These are phyloP conservation scores for Pachyrhynchus sulphureomaculatus DNA, from an alignment of 1,140 invertebrate genomes.

Conservation along the genomic window DNA sequence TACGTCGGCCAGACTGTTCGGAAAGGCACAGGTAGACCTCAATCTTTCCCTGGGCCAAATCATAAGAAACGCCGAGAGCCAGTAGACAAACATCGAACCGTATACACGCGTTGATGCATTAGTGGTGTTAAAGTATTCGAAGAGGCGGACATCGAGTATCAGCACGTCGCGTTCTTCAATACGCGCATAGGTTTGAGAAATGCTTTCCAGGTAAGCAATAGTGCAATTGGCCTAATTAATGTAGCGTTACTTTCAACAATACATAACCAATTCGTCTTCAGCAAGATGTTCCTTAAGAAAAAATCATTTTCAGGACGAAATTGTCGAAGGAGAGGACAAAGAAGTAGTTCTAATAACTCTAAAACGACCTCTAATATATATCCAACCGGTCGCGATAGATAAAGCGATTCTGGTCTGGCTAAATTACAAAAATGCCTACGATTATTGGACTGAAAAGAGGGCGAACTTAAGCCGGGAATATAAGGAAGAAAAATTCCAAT, in stretches of 20 bases:
- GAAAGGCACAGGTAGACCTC: constrained; percentile 90
- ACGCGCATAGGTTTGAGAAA: constrained; percentile 73
- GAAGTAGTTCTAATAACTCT: constrained; percentile 92
- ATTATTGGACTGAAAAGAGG: constrained; percentile 97
- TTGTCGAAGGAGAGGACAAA: constrained; percentile 85
- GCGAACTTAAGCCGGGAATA: constrained; percentile 83
- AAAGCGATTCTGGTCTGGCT: constrained; percentile 96
- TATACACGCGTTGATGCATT: no score
- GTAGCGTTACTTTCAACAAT: no score
- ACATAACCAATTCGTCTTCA: no score
- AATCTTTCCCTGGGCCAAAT: constrained; percentile 94
- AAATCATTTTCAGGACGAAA: constrained; percentile 80
- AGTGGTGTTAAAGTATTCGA: no score
- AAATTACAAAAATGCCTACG: constrained; percentile 98
- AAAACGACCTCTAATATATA: constrained; percentile 88
- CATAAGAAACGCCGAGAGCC: constrained; percentile 88
- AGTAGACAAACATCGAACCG: no score
- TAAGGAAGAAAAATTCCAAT: constrained; percentile 71
- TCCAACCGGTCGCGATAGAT: constrained; percentile 94
- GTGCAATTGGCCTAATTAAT: no score
- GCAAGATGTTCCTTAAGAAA: no score
- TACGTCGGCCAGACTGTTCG: constrained; percentile 65
- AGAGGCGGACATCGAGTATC: constrained; percentile 95
- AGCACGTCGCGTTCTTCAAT: constrained; percentile 96
- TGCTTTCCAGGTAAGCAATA: constrained; percentile 46